A percentile compares a stretch with the other conserved stretches of the same genome.
Evolutionary conservation across 2,797 vertebrate species (phyloP).

Genomic region (Neosilurus hyrtlii): DNA sequence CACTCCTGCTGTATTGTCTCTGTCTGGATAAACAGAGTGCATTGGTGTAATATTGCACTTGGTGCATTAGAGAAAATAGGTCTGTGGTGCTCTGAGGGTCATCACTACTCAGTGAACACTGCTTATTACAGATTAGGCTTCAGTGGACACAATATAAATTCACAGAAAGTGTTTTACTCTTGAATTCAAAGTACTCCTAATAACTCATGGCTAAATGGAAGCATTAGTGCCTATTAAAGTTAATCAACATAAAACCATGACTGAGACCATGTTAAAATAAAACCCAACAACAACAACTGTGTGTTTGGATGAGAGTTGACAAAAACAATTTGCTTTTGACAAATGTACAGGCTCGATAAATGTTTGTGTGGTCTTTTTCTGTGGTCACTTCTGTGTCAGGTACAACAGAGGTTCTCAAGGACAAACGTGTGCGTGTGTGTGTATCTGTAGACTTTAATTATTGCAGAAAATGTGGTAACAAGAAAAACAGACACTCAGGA

Average conservation of each 20-base stretch:
- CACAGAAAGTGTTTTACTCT: conserved; percentile 23
- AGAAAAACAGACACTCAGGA: background rate
- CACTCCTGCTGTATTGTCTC: background rate
- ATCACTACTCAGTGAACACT: conserved; percentile 29
- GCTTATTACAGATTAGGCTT: conserved; percentile 25
- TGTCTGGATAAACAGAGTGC: conserved; percentile 18
- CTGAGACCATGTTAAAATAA: background rate
- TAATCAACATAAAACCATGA: conserved; percentile 29
- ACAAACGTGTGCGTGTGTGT: background rate
- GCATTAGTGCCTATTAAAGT: conserved; percentile 33
- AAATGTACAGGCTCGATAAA: conserved; percentile 12
- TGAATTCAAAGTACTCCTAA: conserved; percentile 37
- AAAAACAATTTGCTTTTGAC: conserved; percentile 18
- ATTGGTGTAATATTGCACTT: conserved; percentile 15
- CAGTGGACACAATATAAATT: conserved; percentile 11
- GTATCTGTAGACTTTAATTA: conserved; percentile 13
- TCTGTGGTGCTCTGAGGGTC: conserved; percentile 14
- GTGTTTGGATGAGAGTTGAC: conserved; percentile 18
- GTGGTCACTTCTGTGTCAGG: conserved; percentile 18
- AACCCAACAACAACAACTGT: background rate
- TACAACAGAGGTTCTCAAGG: conserved; percentile 12
- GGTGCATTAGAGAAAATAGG: conserved; percentile 34
- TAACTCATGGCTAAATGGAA: conserved; percentile 7
- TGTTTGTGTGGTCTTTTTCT: conserved; percentile 24
- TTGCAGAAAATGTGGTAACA: background rate